These are phyloP conservation scores for Cremastinae sp. DNA, from an alignment of 2,888 invertebrate species.

Conservation along the genomic window DNA sequence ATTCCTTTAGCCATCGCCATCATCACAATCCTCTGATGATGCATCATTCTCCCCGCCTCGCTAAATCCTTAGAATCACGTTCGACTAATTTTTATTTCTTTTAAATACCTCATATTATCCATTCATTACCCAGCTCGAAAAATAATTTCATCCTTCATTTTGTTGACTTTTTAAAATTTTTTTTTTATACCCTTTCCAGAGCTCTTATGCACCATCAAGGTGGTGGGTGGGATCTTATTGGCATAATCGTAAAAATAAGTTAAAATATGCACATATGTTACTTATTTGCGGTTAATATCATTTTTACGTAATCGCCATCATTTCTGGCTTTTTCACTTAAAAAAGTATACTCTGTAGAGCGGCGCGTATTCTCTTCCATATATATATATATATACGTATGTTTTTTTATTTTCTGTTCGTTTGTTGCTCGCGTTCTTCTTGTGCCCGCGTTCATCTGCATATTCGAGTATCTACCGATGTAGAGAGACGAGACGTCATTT, in stretches of 20 bases:
- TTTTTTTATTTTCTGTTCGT: constrained; percentile 10
- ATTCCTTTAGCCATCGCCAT: constrained; percentile 6
- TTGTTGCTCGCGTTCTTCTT: neutral
- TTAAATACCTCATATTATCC: no score
- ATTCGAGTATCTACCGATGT: constrained; percentile 24
- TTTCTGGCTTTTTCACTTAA: neutral
- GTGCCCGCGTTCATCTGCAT: constrained; percentile 1
- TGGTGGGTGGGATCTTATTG: neutral
- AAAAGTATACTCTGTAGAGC: neutral
- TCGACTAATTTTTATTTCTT: no score
- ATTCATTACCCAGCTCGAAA: no score
- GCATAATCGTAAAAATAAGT: no score
- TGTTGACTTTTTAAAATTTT: no score
- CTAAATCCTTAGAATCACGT: no score
- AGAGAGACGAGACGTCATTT: constrained; percentile 35
- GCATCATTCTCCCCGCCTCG: neutral
- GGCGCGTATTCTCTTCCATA: no score
- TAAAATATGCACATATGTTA: neutral
- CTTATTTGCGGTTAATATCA: neutral
- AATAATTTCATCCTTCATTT: no score
- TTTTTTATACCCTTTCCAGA: no score
- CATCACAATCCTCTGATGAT: no score
- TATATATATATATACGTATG: no score
- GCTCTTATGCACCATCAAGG: neutral
- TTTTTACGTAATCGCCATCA: neutral